phyloP scores from a whole-genome alignment of 1,140 invertebrate genomes.

The Brachystomella parvula region DNA sequence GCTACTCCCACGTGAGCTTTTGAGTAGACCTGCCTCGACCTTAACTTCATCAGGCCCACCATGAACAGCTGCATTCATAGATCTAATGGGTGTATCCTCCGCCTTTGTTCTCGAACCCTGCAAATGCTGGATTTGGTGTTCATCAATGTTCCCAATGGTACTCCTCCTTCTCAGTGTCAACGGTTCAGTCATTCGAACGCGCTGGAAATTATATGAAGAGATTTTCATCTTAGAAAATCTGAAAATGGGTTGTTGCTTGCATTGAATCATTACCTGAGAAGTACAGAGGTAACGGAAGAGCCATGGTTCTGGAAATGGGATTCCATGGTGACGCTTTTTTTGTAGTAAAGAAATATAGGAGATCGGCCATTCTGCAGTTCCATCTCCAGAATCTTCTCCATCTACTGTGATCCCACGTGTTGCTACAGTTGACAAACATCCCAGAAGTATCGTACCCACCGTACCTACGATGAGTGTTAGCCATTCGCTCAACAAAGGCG shows the following conservation, averaged over 20 bases:
- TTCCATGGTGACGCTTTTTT: constrained; percentile 10
- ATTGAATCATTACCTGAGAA: constrained; percentile 26
- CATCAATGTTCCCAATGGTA: not conserved
- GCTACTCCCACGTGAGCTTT: too few relatives aligned
- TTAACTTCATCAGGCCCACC: too few relatives aligned
- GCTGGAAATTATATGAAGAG: not conserved
- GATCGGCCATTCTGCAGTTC: constrained; percentile 29
- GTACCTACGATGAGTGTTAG: constrained; percentile 29
- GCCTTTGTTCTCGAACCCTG: too few relatives aligned
- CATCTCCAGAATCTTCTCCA: constrained; percentile 24
- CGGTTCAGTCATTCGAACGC: not conserved
- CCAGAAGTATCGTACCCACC: constrained; percentile 23
- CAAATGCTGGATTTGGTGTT: too few relatives aligned
- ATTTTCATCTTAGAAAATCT: not conserved
- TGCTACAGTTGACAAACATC: constrained; percentile 27
- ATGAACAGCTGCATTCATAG: too few relatives aligned
- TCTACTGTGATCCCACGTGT: constrained; percentile 32
- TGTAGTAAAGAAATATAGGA: constrained; percentile 28
- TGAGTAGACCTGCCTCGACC: too few relatives aligned
- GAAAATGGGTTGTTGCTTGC: too few relatives aligned
- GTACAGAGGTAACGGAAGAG: constrained; percentile 29
- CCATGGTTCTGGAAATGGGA: constrained; percentile 32
- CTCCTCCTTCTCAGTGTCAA: not conserved
- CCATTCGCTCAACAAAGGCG: constrained; percentile 23
- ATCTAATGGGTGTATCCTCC: too few relatives aligned